These are phyloP conservation scores for Sycophila sp. DNA, from an alignment of 1,140 invertebrate genomes.

Conservation along the genomic window DNA sequence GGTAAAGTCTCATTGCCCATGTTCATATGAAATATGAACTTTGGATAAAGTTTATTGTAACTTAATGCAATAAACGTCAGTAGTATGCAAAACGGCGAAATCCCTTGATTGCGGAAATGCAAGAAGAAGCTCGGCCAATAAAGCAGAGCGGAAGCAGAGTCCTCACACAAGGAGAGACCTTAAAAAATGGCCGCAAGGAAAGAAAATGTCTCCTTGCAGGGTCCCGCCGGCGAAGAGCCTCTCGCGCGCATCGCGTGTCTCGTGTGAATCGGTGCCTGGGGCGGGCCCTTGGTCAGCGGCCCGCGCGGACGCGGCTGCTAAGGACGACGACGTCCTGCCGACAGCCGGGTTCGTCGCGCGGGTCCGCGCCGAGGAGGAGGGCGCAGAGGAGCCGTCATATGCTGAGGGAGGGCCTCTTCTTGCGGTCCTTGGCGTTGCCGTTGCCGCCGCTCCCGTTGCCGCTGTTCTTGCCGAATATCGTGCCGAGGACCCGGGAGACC, in stretches of 20 bases:
- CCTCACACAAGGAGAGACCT: too few relatives aligned
- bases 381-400: conserved; percentile 68
- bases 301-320: conserved; percentile 57
- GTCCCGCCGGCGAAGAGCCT: background rate
- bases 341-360: conserved; percentile 53
- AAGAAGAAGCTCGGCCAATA: too few relatives aligned
- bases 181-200: too few relatives aligned
- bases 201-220: background rate
- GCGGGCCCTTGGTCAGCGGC: conserved; percentile 47
- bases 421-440: conserved; percentile 68
- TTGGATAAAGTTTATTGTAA: too few relatives aligned
- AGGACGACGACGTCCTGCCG: conserved; percentile 56
- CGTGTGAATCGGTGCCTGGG: background rate
- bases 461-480: conserved; percentile 81
- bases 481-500: conserved; percentile 81
- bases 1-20: too few relatives aligned
- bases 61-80: too few relatives aligned
- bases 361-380: conserved; percentile 53
- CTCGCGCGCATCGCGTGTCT: background rate
- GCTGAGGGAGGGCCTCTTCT: conserved; percentile 80
- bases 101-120: too few relatives aligned
- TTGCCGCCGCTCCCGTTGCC: conserved; percentile 52
- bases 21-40: too few relatives aligned
- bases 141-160: too few relatives aligned
- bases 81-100: too few relatives aligned